Conservation (phyloP, 2,113 vertebrate species). For the Eublepharis macularius region DNA sequence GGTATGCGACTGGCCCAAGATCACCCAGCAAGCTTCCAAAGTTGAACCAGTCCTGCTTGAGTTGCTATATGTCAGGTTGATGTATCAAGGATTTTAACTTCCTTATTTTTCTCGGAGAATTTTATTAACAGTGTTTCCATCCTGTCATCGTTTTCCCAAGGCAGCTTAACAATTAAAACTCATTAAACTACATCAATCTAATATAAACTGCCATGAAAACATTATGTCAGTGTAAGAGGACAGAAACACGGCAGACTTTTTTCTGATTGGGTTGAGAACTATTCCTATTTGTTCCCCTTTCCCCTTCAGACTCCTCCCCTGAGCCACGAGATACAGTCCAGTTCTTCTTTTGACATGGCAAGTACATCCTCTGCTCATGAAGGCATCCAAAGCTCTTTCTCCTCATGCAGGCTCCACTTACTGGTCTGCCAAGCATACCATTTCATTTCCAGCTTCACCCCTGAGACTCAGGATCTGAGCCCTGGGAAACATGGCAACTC, state of each 20-base stretch:
- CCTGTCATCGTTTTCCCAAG: too few species aligned
- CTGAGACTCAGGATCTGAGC: background rate
- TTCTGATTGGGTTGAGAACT: background rate
- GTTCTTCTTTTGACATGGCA: background rate
- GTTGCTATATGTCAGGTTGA: background rate
- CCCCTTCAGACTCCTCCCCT: background rate
- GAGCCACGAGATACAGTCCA: background rate
- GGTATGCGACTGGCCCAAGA: too few species aligned
- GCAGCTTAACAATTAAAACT: too few species aligned
- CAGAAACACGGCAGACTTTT: background rate
- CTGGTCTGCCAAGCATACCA: background rate
- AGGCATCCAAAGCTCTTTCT: too few species aligned
- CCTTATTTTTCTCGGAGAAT: too few species aligned
- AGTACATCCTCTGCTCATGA: too few species aligned
- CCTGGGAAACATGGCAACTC: too few species aligned
- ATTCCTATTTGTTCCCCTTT: background rate
- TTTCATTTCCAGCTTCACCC: background rate
- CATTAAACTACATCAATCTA: too few species aligned
- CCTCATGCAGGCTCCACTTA: background rate
- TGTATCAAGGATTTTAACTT: too few species aligned
- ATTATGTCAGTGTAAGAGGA: background rate
- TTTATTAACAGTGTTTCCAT: too few species aligned
- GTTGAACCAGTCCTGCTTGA: background rate
- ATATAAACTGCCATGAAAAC: background rate
- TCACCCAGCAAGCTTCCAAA: too few species aligned